Conservation (phyloP, 2,888 invertebrate genomes). For the Alentia gelatinosa region DNA sequence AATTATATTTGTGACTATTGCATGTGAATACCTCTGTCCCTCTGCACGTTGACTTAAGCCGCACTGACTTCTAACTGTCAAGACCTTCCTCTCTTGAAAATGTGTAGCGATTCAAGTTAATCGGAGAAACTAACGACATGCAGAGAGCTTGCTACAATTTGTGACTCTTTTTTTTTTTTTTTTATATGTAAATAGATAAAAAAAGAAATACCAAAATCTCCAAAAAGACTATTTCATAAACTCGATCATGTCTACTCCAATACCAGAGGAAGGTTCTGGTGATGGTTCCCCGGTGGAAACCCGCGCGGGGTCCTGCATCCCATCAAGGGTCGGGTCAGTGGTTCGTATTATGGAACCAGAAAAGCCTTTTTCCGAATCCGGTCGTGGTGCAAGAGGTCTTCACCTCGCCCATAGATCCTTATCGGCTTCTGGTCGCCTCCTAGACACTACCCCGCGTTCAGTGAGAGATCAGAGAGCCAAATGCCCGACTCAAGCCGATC, state of each 20-base stretch:
- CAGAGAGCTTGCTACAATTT: too few relatives aligned
- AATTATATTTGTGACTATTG: too few relatives aligned
- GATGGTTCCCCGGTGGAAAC: background rate
- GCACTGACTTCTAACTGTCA: too few relatives aligned
- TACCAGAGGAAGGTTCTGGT: background rate
- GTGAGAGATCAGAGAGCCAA: background rate
- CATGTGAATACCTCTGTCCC: too few relatives aligned
- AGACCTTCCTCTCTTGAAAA: too few relatives aligned
- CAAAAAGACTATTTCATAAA: background rate
- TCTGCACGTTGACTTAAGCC: too few relatives aligned
- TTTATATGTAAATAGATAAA: too few relatives aligned
- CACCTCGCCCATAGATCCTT: background rate
- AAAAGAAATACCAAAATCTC: background rate
- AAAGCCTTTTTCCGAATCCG: background rate
- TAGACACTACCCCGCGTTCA: background rate
- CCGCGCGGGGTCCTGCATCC: background rate
- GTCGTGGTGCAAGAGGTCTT: background rate
- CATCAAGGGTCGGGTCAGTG: background rate
- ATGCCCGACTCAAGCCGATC: background rate
- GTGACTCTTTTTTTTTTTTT: too few relatives aligned
- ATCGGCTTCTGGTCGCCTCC: background rate
- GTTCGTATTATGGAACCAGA: conserved; percentile 27
- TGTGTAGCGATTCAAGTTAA: too few relatives aligned
- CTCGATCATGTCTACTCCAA: conserved; percentile 14
- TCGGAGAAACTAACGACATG: too few relatives aligned